phyloP scores from a whole-genome alignment of 2,113 vertebrate genomes.

The Melanocharis versteri region DNA sequence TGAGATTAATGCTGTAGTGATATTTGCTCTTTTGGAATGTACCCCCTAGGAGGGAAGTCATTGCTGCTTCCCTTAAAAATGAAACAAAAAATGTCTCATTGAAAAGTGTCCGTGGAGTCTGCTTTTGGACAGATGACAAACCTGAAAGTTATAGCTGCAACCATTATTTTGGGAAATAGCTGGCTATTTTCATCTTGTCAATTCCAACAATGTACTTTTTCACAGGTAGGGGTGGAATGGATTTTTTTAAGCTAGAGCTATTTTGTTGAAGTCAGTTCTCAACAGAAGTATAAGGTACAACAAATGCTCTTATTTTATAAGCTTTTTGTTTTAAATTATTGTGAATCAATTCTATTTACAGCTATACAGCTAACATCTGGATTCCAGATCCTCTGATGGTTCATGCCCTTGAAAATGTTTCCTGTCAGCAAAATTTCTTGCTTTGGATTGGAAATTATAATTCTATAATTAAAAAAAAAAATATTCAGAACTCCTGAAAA shows the following conservation, averaged over 20 bases:
- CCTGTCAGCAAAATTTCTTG: not conserved
- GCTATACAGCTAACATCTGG: not conserved
- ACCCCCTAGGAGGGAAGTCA: not conserved
- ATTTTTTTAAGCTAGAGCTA: not conserved
- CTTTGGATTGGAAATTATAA: not conserved
- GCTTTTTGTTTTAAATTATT: not conserved
- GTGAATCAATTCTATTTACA: not conserved
- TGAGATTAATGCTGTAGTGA: not conserved
- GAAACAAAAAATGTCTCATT: not conserved
- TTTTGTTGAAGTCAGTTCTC: not conserved
- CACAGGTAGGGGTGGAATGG: not conserved
- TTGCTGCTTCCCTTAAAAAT: not conserved
- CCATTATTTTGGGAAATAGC: not conserved
- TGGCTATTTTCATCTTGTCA: not conserved
- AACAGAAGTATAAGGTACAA: not conserved
- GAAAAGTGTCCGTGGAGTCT: not conserved
- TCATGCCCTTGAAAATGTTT: not conserved
- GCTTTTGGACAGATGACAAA: not conserved
- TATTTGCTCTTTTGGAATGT: not conserved
- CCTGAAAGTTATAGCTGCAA: not conserved
- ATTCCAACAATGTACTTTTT: not conserved
- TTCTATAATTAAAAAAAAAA: not conserved
- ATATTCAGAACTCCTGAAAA: not conserved
- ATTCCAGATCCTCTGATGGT: not conserved
- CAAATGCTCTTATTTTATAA: not conserved